phyloP scores from a whole-genome alignment of 2,888 invertebrate genomes.

The Lobophora halterata region DNA sequence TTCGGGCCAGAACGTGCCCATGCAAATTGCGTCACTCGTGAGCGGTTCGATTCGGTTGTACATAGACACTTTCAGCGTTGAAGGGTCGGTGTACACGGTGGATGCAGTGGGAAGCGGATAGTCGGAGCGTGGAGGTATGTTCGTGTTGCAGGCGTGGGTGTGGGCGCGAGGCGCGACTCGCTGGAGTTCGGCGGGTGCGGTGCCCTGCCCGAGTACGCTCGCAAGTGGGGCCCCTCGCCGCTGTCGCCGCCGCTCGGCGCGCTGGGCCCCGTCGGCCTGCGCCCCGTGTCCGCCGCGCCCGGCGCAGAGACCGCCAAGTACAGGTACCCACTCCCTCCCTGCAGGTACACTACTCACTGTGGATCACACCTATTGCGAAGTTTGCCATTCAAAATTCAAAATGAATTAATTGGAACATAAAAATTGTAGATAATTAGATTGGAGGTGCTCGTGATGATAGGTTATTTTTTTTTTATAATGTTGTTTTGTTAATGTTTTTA shows the following conservation, averaged over 20 bases:
- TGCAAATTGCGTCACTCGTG: neutral
- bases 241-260: conserved; percentile 87
- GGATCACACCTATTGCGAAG: too few relatives aligned
- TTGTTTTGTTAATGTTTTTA: too few relatives aligned
- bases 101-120: conserved; percentile 28
- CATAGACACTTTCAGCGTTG: conserved; percentile 27
- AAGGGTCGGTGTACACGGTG: conserved; percentile 34
- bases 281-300: conserved; percentile 86
- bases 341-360: conserved; percentile 11
- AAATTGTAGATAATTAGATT: too few relatives aligned
- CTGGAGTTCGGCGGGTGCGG: conserved; percentile 79
- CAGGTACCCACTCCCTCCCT: conserved; percentile 65
- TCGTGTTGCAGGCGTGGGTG: conserved; percentile 70
- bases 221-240: conserved; percentile 81
- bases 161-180: conserved; percentile 72
- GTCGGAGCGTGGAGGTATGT: conserved; percentile 51
- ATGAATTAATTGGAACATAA: too few relatives aligned
- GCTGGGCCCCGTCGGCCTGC: conserved; percentile 84
- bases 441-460: too few relatives aligned
- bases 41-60: conserved; percentile 1
- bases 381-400: too few relatives aligned
- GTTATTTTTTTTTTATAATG: too few relatives aligned
- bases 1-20: too few relatives aligned
- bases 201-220: conserved; percentile 75
- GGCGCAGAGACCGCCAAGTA: conserved; percentile 93